phyloP scores from a whole-genome alignment of 2,797 vertebrate genomes.

The Phoxinus dragarum region DNA sequence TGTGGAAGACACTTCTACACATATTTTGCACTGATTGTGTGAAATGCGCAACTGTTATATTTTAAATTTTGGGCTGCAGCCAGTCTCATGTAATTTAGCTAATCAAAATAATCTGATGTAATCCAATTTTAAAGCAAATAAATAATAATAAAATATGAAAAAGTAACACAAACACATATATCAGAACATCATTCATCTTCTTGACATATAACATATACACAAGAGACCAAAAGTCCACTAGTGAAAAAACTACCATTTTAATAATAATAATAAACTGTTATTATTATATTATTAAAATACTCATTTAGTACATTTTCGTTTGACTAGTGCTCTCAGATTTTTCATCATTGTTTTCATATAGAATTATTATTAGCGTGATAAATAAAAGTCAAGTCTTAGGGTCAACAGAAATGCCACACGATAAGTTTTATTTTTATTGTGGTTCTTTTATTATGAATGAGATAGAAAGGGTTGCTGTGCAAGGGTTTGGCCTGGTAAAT shows the following conservation, averaged over 20 bases:
- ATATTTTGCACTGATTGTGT: neutral
- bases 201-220: neutral
- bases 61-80: neutral
- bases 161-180: neutral
- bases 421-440: constrained; percentile 69
- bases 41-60: neutral
- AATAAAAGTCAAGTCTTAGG: constrained; percentile 65
- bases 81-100: neutral
- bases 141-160: neutral
- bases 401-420: constrained; percentile 68
- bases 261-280: neutral
- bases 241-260: neutral
- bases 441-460: constrained; percentile 74
- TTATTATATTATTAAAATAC: neutral
- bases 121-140: neutral
- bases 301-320: neutral
- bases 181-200: neutral
- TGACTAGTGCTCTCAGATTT: neutral
- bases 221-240: neutral
- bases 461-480: constrained; percentile 57
- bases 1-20: neutral
- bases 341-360: neutral
- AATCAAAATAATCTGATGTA: neutral
- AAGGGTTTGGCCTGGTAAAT: constrained; percentile 71
- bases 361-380: constrained; percentile 45